phyloP scores from a whole-genome alignment of 2,797 vertebrate genomes.

The Coreius guichenoti region DNA sequence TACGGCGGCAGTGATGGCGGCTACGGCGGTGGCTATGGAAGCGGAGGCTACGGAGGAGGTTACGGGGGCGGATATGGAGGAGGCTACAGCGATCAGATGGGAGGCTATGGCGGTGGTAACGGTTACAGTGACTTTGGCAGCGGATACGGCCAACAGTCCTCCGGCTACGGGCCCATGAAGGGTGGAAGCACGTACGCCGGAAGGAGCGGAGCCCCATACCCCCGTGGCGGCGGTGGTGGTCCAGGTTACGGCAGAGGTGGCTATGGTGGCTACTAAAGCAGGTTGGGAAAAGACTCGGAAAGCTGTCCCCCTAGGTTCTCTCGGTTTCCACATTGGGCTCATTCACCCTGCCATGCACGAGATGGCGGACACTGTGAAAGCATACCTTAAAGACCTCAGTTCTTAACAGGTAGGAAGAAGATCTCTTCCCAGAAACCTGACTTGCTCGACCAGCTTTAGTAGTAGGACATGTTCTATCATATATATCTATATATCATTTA shows the following conservation, averaged over 20 bases:
- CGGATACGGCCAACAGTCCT: conserved; percentile 82
- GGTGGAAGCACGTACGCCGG: conserved; percentile 78
- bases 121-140: conserved; percentile 67
- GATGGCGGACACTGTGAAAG: conserved; percentile 73
- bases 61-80: conserved; percentile 78
- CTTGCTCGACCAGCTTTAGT: conserved; percentile 72
- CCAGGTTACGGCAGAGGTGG: conserved; percentile 75
- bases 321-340: conserved; percentile 54
- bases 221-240: conserved; percentile 63
- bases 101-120: conserved; percentile 63
- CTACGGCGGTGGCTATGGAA: conserved; percentile 78
- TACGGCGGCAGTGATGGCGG: conserved; percentile 79
- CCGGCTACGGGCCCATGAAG: conserved; percentile 86
- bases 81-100: conserved; percentile 65
- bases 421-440: conserved; percentile 81
- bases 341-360: conserved; percentile 71
- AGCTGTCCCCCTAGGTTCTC: conserved; percentile 28
- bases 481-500: conserved; percentile 50
- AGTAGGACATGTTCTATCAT: conserved; percentile 75
- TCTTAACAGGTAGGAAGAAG: conserved; percentile 86
- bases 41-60: conserved; percentile 77
- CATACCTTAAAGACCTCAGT: conserved; percentile 75
- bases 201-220: conserved; percentile 82
- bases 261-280: conserved; percentile 56
- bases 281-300: conserved; percentile 33